Evolutionary conservation across 1,140 invertebrate species (phyloP), one percentile per base, ranked within the genome.

Genomic region (Drosophila tani): DNA sequence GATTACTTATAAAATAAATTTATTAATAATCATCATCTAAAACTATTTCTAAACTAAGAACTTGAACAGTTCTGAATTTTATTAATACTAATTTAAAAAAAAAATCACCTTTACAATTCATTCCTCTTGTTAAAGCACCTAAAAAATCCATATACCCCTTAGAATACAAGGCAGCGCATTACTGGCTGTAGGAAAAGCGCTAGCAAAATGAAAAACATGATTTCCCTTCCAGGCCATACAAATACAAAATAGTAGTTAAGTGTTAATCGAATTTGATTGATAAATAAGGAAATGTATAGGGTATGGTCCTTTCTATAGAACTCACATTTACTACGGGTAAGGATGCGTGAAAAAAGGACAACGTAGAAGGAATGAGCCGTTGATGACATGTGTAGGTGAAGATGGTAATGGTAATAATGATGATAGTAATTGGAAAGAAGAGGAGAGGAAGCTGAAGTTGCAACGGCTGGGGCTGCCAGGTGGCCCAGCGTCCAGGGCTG

Each of bases 401-500:
- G 8, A 53, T 55, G 17, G 29, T 40, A 40, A 7, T 45, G 29
- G 17, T 17, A 15, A 40, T 40, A 21, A 40, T 43, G 55, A 32
- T 38, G 38, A 70, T 11, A 38, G 53, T 8, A 19, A n/a, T 15
- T 3, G 38, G 51, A 55, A 55, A 21, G 19, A 56, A 35, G 14
- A n/a, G 8, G 4, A 40, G 14, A 45, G 35, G 35, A 46, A 17
- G 19, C 47, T 55, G 32, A 55, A 51, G 60, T 58, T 67, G 59
- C 49, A 64, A 45, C 35, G 47, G 32, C 32, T 35, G 21, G 17
- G 9, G 4, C 19, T 15, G n/a, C 27, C 63, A 80, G 64, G 77
- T 81, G 76, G 70, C 65, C 65, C 60, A 49, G 64, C 15, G 67
- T 45, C 49, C 49, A 38, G 32, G 50, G 41, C 38, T 38, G 50